These are phyloP conservation scores for Drosophila kuntzei DNA, from an alignment of 2,888 invertebrate species.

Conservation along the genomic window DNA sequence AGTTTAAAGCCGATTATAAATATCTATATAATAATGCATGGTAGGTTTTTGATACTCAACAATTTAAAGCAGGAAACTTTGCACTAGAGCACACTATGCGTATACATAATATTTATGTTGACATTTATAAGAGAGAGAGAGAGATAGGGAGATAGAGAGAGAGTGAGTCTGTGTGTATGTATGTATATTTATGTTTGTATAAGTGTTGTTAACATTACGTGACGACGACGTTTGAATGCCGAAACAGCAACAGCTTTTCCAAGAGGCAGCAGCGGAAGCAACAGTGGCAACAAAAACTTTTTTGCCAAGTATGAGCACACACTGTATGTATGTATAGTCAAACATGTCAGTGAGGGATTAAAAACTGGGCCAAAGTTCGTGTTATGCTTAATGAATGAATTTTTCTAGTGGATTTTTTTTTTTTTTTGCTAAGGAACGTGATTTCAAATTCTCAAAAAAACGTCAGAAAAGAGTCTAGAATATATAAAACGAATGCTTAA, in stretches of 20 bases:
- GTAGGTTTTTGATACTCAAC: conserved; percentile 3
- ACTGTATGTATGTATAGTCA: conserved; percentile 7
- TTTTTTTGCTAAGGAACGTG: conserved; percentile 8
- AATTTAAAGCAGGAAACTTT: conserved; percentile 3
- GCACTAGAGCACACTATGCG: conserved; percentile 6
- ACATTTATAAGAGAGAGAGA: neutral
- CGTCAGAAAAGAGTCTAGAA: neutral
- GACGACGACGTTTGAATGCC: conserved; percentile 63
- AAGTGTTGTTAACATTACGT: conserved; percentile 55
- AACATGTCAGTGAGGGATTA: conserved; percentile 23
- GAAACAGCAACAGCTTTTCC: conserved; percentile 51
- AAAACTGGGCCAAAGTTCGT: conserved; percentile 51
- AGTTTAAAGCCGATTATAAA: conserved; percentile 13
- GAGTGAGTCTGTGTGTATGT: neutral
- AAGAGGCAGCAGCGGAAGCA: conserved; percentile 36
- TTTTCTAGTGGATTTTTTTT: conserved; percentile 12
- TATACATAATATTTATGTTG: conserved; percentile 13
- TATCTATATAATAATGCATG: conserved; percentile 3
- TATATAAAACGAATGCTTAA: neutral
- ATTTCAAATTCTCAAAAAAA: conserved; percentile 14
- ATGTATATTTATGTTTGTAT: conserved; percentile 22
- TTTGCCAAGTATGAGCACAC: conserved; percentile 5
- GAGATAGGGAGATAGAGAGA: too few relatives aligned
- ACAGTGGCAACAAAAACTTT: conserved; percentile 54
- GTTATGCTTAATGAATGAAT: conserved; percentile 46